These are phyloP conservation scores for Diplodus sargus DNA, from an alignment of 2,797 vertebrate species.

Conservation along the genomic window DNA sequence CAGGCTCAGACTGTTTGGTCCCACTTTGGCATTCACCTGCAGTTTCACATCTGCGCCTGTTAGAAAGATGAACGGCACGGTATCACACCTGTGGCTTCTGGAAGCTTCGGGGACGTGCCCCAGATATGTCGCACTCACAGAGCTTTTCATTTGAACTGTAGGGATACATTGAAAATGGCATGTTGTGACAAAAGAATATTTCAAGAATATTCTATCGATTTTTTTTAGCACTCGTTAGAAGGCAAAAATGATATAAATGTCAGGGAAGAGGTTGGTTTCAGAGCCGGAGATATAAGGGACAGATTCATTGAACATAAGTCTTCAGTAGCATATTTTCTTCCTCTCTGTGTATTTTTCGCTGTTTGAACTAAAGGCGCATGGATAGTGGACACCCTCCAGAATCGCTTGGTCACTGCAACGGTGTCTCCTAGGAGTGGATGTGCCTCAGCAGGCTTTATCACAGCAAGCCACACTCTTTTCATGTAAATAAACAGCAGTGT, in stretches of 20 bases:
- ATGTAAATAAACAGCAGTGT: conserved; percentile 58
- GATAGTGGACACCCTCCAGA: conserved; percentile 19
- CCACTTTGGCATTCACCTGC: conserved; percentile 8
- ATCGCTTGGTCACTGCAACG: conserved; percentile 12
- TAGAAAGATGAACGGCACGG: neutral
- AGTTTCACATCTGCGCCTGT: neutral
- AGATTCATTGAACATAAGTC: neutral
- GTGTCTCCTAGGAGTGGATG: conserved; percentile 38
- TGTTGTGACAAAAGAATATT: too few relatives aligned
- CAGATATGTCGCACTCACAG: conserved; percentile 3
- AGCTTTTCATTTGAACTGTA: neutral
- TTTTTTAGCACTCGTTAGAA: too few relatives aligned
- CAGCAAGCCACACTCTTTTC: conserved; percentile 53
- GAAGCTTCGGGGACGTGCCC: neutral
- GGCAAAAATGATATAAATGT: neutral
- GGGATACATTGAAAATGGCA: too few relatives aligned
- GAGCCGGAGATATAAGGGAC: neutral
- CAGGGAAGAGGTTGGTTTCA: neutral
- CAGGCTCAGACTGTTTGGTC: neutral
- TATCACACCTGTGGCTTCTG: neutral
- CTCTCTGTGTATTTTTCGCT: neutral
- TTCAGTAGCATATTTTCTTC: neutral
- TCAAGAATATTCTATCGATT: neutral
- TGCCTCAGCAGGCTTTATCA: conserved; percentile 53
- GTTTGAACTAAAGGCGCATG: conserved; percentile 15